A percentile compares a stretch with the other conserved stretches of the same genome.
Evolutionary conservation across 2,113 vertebrate genomes (phyloP).

Genomic region (Gadus macrocephalus): DNA sequence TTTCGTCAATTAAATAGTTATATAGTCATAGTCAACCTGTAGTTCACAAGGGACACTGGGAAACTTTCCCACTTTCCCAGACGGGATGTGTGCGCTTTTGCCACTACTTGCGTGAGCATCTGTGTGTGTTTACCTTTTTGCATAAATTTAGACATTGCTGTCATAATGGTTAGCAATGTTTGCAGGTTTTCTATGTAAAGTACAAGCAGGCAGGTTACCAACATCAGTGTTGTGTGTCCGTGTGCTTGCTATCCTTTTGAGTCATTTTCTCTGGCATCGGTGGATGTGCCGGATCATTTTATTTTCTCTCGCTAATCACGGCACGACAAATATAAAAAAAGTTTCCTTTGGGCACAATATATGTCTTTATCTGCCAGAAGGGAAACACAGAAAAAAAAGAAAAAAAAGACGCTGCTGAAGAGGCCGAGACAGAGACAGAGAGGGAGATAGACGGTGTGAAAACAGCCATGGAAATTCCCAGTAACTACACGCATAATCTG

Average conservation of each 20-base stretch:
- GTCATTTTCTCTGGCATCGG: conserved; percentile 52
- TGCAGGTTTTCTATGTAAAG: conserved; percentile 3
- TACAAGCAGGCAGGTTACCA: conserved; percentile 1
- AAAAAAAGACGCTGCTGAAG: conserved; percentile 23
- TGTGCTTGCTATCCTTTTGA: conserved; percentile 35
- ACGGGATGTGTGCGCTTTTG: neutral
- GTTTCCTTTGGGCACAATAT: conserved; percentile 38
- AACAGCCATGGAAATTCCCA: conserved; percentile 69
- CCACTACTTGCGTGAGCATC: neutral
- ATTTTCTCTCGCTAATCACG: conserved; percentile 53
- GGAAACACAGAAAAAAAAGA: conserved; percentile 11
- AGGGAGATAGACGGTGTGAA: conserved; percentile 44
- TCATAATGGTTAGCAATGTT: conserved; percentile 12
- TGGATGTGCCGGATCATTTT: conserved; percentile 47
- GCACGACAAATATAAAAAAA: conserved; percentile 41
- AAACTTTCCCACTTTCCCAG: conserved; percentile 29
- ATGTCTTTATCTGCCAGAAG: conserved; percentile 14
- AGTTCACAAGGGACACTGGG: conserved; percentile 14
- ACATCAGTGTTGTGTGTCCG: conserved; percentile 6
- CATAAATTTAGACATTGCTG: conserved; percentile 22
- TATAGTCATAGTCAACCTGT: conserved; percentile 44
- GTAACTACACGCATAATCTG: conserved; percentile 46
- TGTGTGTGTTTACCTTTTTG: conserved; percentile 10
- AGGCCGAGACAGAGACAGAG: conserved; percentile 46
- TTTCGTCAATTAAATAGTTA: conserved; percentile 32